Conservation (phyloP, 2,797 vertebrate species). For the Columba guinea region DNA sequence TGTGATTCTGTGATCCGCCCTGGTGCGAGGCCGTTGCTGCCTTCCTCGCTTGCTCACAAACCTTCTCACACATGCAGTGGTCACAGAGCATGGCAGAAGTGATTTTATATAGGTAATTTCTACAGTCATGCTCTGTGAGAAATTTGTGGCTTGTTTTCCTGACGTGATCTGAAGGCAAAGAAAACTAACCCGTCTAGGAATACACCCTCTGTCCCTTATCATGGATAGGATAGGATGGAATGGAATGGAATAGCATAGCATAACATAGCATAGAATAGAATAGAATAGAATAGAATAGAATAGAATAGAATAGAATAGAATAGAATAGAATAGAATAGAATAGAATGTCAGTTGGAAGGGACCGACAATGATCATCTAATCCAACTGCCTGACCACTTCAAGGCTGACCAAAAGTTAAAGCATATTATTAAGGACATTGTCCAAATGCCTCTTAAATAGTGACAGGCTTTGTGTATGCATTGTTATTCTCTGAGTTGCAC, state of each 20-base stretch:
- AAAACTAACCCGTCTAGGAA: conserved; percentile 27
- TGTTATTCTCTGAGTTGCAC: not conserved
- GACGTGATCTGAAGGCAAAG: not conserved
- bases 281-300: not conserved
- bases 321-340: not conserved
- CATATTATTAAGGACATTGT: not conserved
- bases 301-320: not conserved
- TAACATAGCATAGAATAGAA: no score
- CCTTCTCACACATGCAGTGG: not conserved
- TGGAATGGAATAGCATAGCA: not conserved
- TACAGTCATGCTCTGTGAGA: not conserved
- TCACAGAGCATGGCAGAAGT: not conserved
- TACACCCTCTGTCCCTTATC: not conserved
- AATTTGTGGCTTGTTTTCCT: not conserved
- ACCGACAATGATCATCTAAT: not conserved
- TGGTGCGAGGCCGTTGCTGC: conserved; percentile 27
- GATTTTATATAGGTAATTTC: not conserved
- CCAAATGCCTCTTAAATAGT: not conserved
- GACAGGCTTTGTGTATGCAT: not conserved
- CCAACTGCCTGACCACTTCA: not conserved
- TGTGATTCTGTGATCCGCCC: no score
- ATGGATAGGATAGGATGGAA: no score
- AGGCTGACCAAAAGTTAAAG: not conserved
- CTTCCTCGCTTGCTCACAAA: not conserved
- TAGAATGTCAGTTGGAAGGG: not conserved